Evolutionary conservation across 2,888 invertebrate species (phyloP).

Genomic region (Drepanosiphum platanoidis): DNA sequence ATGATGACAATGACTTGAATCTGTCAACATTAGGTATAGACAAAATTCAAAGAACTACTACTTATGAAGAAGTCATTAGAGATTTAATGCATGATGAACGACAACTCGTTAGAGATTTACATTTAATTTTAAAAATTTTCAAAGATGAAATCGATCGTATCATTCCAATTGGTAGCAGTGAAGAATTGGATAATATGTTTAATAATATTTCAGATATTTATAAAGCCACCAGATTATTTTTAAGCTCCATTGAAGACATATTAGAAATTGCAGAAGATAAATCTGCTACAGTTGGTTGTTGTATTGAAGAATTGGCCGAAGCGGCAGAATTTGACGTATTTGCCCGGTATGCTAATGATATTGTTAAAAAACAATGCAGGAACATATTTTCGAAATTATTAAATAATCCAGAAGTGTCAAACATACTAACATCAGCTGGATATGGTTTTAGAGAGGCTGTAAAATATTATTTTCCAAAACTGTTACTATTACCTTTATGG

Average conservation of each 20-base stretch:
- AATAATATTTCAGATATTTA: constrained; percentile 96
- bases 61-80: constrained; percentile 93
- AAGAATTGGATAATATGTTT: constrained; percentile 90
- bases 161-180: constrained; percentile 68
- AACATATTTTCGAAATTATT: constrained; percentile 83
- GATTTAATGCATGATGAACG: constrained; percentile 95
- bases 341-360: constrained; percentile 88
- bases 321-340: constrained; percentile 93
- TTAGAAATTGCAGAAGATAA: constrained; percentile 94
- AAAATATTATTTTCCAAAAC: constrained; percentile 93
- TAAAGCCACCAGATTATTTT: constrained; percentile 90
- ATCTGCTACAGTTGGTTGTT: constrained; percentile 79
- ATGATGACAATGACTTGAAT: constrained; percentile 69
- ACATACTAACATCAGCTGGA: constrained; percentile 81
- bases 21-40: constrained; percentile 48
- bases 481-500: constrained; percentile 88
- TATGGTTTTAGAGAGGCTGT: constrained; percentile 93
- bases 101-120: constrained; percentile 91
- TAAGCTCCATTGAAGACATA: constrained; percentile 94
- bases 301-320: constrained; percentile 90
- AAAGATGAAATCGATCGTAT: constrained; percentile 81
- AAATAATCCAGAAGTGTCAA: constrained; percentile 78
- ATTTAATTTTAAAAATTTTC: constrained; percentile 96
- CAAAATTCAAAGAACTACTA: constrained; percentile 66
- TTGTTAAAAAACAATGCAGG: constrained; percentile 81